Conservation (phyloP, 2,113 vertebrate species). For the Neoarius graeffei region DNA sequence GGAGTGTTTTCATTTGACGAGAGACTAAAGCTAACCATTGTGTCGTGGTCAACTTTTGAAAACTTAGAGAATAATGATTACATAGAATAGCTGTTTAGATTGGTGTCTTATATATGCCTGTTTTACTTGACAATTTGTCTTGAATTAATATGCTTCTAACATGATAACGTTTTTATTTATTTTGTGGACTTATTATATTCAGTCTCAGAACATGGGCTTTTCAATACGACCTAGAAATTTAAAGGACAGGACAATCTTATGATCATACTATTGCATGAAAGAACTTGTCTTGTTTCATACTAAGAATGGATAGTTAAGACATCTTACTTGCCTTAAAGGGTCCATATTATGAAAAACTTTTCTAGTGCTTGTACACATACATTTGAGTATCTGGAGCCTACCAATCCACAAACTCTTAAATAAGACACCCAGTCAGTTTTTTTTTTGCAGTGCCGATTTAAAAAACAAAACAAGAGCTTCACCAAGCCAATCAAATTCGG, state of each 20-base stretch:
- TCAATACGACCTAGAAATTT: not conserved
- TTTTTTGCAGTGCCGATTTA: too few relatives aligned
- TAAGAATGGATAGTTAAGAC: not conserved
- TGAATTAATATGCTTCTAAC: not conserved
- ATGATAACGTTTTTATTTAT: not conserved
- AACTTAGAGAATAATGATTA: not conserved
- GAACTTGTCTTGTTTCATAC: not conserved
- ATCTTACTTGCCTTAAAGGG: not conserved
- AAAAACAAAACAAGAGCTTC: too few relatives aligned
- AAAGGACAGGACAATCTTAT: not conserved
- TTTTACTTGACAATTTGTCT: not conserved
- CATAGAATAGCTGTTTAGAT: not conserved
- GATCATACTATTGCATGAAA: not conserved
- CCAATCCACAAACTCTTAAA: too few relatives aligned
- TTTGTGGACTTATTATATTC: not conserved
- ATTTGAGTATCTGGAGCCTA: too few relatives aligned
- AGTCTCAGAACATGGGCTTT: not conserved
- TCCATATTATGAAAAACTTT: too few relatives aligned
- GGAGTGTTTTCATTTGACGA: not conserved
- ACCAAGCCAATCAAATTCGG: too few relatives aligned
- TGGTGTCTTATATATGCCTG: not conserved
- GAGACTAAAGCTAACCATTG: not conserved
- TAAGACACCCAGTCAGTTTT: too few relatives aligned
- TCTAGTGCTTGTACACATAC: too few relatives aligned
- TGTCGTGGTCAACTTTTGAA: not conserved